Evolutionary conservation across 2,113 vertebrate genomes (phyloP).

Genomic region (human): DNA sequence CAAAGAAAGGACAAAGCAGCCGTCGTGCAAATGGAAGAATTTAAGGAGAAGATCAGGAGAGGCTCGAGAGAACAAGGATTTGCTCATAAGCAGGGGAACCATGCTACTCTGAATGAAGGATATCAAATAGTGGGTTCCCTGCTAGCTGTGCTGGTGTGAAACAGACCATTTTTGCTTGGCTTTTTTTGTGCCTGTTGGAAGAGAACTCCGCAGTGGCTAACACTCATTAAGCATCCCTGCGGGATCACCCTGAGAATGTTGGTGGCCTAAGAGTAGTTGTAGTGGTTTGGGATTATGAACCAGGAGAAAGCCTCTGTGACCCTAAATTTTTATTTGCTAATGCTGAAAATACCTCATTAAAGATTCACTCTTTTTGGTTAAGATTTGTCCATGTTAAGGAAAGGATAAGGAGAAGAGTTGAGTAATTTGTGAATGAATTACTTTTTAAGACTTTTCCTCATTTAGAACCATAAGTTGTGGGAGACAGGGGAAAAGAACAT

Average conservation of each 20-base stretch:
- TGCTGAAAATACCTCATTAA: neutral
- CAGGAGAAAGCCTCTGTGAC: neutral
- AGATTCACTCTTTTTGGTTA: neutral
- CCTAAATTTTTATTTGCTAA: neutral
- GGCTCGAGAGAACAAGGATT: neutral
- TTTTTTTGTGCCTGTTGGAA: neutral
- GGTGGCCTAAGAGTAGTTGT: neutral
- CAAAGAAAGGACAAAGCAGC: neutral
- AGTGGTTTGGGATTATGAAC: neutral
- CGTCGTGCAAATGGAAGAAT: rapidly evolving
- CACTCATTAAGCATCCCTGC: rapidly evolving
- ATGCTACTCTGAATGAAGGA: neutral
- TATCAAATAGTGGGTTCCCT: too few species aligned
- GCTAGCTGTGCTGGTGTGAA: neutral
- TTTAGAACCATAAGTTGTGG: neutral
- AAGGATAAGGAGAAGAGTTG: neutral
- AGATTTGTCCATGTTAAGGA: neutral
- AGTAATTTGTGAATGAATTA: neutral
- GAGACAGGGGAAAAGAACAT: rapidly evolving
- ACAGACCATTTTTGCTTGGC: neutral
- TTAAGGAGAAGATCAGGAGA: neutral
- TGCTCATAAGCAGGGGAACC: neutral
- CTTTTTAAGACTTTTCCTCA: neutral
- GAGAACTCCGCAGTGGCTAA: neutral
- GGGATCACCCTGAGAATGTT: neutral